Evolutionary conservation across 2,113 vertebrate species (phyloP), one percentile per base, ranked within the genome.

Genomic region (Coptodon rendalli): DNA sequence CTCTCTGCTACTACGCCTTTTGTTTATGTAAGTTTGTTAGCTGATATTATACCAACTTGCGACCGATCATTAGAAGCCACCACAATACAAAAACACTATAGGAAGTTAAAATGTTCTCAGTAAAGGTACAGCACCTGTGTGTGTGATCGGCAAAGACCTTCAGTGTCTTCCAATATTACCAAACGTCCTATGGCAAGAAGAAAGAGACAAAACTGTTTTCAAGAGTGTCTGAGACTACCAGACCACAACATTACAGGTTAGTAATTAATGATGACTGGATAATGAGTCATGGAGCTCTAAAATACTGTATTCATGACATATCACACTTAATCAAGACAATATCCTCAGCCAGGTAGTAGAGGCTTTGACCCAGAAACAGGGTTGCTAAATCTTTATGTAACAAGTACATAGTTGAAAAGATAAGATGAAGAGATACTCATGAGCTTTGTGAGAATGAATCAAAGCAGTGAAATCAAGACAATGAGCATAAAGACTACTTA

Each of bases 401-500:
- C 16, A 52, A 78, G 14, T 76, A 24, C 43, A 76, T 0, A 12
- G 24, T 29, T 48, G 71, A 48, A 76, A 45, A 76, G 40, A 17
- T 48, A 14, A 78, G 73, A 27, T 73, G 9, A 29, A 73, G 22
- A 73, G 78, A 16, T 54, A 27, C 68, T 78, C 17, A 3, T 13
- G 73, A 78, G 73, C 34, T 29, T 40, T 43, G 36, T 19, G 36
- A 81, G 14, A 40, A 27, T 57, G 2, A 81, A 43, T 56, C 53
- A 48, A 12, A 59, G 16, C 19, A 52, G 4, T 78, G 17, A 78
- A 78, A 50, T 78, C 27, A 50, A 78, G 19, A 76, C n/a, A 27
- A 45, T 22, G 9, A 85, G 71, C 16, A 0, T 11, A 19, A 50
- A 43, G 40, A 17, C 45, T 78, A 0, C 16, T 50, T 4, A 27